Percentiles rank a stretch among this genome's conserved stretches.
phyloP scores from a whole-genome alignment of 2,797 vertebrate genomes.

The Cyclopterus lumpus region DNA sequence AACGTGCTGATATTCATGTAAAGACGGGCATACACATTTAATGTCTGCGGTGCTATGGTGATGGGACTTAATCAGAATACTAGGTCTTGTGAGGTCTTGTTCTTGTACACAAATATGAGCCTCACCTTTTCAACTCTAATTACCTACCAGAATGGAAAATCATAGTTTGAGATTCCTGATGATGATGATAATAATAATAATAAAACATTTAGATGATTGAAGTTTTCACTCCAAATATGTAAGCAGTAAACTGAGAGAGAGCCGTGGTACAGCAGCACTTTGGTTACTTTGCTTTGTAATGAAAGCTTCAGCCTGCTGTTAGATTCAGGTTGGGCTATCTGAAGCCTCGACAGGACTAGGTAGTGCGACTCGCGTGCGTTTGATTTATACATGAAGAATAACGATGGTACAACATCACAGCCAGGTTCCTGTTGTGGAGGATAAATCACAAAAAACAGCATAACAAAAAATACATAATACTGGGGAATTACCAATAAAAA shows the following conservation, averaged over 20 bases:
- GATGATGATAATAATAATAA: background rate
- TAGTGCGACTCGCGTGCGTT: background rate
- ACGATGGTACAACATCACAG: background rate
- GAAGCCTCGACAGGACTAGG: background rate
- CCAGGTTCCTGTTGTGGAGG: background rate
- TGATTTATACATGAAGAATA: conserved; percentile 19
- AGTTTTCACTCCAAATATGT: conserved; percentile 10
- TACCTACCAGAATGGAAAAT: background rate
- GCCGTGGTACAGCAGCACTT: background rate
- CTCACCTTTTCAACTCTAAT: background rate
- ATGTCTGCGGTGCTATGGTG: background rate
- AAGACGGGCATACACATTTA: background rate
- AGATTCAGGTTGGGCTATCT: background rate
- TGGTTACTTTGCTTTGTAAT: background rate
- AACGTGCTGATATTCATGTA: conserved; percentile 3
- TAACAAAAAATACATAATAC: background rate
- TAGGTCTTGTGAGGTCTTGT: background rate
- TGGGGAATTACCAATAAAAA: background rate
- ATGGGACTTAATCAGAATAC: background rate
- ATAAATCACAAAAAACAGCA: background rate
- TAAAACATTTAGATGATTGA: background rate
- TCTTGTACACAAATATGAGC: background rate
- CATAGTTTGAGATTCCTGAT: background rate
- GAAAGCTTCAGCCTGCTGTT: background rate
- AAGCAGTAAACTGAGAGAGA: background rate